These are phyloP conservation scores for Drosophila micromelanica DNA, from an alignment of 1,140 invertebrate genomes.

Conservation along the genomic window DNA sequence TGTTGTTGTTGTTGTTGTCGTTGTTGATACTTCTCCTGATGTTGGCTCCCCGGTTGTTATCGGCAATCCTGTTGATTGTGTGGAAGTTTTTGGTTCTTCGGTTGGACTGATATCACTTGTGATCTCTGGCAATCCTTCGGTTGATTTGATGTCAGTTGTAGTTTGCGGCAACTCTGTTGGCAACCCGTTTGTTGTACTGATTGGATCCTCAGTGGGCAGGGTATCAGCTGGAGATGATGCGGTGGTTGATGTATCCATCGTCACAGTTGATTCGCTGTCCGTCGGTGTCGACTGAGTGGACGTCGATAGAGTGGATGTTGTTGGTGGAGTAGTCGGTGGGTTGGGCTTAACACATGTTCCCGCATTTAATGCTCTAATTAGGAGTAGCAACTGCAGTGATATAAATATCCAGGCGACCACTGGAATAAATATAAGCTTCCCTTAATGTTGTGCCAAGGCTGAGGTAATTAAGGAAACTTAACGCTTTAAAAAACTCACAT, in stretches of 20 bases:
- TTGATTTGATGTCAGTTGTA: slow-evolving; percentile 15
- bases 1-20: not conserved
- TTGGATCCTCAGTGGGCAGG: slow-evolving; percentile 17
- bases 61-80: not conserved
- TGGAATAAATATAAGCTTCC: slow-evolving; percentile 26
- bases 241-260: slow-evolving; percentile 20
- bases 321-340: slow-evolving; percentile 1
- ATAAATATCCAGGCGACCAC: slow-evolving; percentile 52
- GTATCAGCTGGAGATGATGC: not conserved
- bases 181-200: slow-evolving; percentile 1
- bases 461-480: not conserved
- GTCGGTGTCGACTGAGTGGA: not conserved
- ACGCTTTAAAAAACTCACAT: slow-evolving; percentile 43
- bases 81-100: not conserved
- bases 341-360: slow-evolving; percentile 35
- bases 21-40: not conserved
- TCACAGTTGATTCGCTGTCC: not conserved
- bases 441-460: slow-evolving; percentile 21
- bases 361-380: slow-evolving; percentile 48
- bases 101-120: slow-evolving; percentile 15
- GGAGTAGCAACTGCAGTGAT: slow-evolving; percentile 54
- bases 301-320: not conserved
- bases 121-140: not conserved
- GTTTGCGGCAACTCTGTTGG: slow-evolving; percentile 17
- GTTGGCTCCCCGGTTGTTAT: not conserved